Percentiles rank a stretch among this genome's conserved stretches.
These are phyloP conservation scores for Hafferia zeledoni DNA, from an alignment of 2,797 vertebrate genomes.

Conservation along the genomic window DNA sequence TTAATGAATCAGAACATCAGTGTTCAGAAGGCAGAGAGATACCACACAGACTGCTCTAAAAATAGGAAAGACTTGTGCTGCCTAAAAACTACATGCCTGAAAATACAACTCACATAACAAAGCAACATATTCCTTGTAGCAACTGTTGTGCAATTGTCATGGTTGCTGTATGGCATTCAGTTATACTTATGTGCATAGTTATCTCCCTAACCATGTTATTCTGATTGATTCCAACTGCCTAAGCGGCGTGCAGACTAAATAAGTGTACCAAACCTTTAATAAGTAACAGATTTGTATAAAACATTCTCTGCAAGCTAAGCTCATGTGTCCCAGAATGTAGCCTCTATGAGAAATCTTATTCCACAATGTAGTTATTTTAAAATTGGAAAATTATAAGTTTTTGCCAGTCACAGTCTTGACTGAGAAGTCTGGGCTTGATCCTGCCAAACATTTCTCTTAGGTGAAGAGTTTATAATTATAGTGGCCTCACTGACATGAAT, in stretches of 20 bases:
- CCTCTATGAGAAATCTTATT: slow-evolving; percentile 24
- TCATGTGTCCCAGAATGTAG: not conserved
- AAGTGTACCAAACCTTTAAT: not conserved
- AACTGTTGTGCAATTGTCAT: not conserved
- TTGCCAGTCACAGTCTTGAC: slow-evolving; percentile 25
- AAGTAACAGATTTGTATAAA: slow-evolving; percentile 27
- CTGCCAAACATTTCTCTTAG: not conserved
- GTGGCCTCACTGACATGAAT: not conserved
- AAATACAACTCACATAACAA: not conserved
- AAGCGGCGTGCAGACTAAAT: slow-evolving; percentile 13
- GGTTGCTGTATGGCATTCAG: not conserved
- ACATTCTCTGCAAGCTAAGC: not conserved
- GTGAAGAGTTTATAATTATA: not conserved
- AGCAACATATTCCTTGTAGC: not conserved
- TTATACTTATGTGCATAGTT: not conserved
- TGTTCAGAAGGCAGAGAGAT: not conserved
- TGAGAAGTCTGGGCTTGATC: not conserved
- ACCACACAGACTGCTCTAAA: not conserved
- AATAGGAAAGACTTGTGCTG: not conserved
- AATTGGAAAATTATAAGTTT: slow-evolving; percentile 7
- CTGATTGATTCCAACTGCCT: not conserved
- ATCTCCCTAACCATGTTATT: not conserved
- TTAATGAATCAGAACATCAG: not conserved
- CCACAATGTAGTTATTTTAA: not conserved
- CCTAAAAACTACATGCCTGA: not conserved